phyloP scores from a whole-genome alignment of 2,113 vertebrate genomes.

The Noctilio leporinus region DNA sequence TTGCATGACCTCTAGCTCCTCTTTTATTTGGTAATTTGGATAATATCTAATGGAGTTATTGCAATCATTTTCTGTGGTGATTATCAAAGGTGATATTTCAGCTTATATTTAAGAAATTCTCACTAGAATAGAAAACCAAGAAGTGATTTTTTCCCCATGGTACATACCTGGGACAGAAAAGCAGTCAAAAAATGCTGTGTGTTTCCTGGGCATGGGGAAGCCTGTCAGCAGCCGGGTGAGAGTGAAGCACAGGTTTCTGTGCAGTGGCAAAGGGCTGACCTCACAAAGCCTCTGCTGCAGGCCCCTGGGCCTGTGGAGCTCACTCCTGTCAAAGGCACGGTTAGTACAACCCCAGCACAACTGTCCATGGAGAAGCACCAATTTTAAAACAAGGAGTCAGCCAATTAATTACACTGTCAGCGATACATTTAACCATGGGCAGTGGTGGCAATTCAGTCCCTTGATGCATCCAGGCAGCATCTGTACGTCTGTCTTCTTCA shows the following conservation, averaged over 20 bases:
- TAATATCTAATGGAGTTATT: not conserved
- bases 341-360: not conserved
- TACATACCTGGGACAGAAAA: not conserved
- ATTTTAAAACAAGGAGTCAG: constrained; percentile 45
- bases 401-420: constrained; percentile 56
- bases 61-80: not conserved
- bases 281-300: not conserved
- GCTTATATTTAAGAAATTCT: not conserved
- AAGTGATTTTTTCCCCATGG: not conserved
- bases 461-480: not conserved
- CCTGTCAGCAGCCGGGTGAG: not conserved
- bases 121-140: not conserved
- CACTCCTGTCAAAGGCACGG: not conserved
- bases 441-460: not conserved
- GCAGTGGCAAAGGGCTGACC: not conserved
- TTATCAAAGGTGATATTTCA: not conserved
- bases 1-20: not conserved
- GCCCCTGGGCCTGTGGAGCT: not conserved
- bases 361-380: constrained; percentile 2
- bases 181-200: not conserved
- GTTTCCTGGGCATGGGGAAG: not conserved
- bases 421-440: constrained; percentile 27
- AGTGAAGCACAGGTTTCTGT: not conserved
- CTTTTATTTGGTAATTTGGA: not conserved
- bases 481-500: not conserved